Base-by-base conservation (phyloP, 2,888 invertebrate genomes). In the Caenorhabditis angaria region DNA sequence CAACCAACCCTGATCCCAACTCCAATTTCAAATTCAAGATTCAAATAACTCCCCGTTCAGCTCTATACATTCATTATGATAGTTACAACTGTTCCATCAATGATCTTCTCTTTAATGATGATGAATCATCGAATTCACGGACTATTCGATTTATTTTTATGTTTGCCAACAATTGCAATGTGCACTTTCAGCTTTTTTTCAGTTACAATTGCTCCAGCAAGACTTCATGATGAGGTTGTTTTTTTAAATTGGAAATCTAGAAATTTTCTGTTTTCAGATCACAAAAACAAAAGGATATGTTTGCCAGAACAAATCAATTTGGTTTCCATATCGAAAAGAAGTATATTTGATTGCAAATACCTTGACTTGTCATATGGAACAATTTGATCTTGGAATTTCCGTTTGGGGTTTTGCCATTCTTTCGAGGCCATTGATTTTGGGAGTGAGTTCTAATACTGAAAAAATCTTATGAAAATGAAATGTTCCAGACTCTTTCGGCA, bases 251-350 rank as follows among this genome's bases (percentile, higher is more conserved):
- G n/a, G n/a, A n/a, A n/a, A n/a, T n/a, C n/a, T n/a, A n/a, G n/a
- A n/a, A n/a, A n/a, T n/a, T n/a, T n/a, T n/a, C n/a, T n/a, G n/a
- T n/a, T 70, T 70, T 24, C 88, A 91, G 89, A 90, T 92, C 55
- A 91, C 90, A 12, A 64, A 62, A 35, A 63, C 81, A 1, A 80
- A 78, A 56, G 70, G 76, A 12, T 74, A 64, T 29, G 60, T 82
- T 10, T 82, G 78, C 58, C 72, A 78, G 48, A 82, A 82, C 60
- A 61, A 67, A 5, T 62, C 63, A n/a, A 77, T 82, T 22, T 82
- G 82, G 80, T 65, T 68, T 24, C 78, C 78, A 14, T 79, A 77
- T 50, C 68, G 78, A 32, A 65, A 70, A 67, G 72, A 80, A 35
- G 78, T 80, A 2, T 80, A 82, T 29, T 67, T 76, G 18, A 69